phyloP scores from a whole-genome alignment of 2,888 invertebrate genomes.

The Siphlonurus alternatus region DNA sequence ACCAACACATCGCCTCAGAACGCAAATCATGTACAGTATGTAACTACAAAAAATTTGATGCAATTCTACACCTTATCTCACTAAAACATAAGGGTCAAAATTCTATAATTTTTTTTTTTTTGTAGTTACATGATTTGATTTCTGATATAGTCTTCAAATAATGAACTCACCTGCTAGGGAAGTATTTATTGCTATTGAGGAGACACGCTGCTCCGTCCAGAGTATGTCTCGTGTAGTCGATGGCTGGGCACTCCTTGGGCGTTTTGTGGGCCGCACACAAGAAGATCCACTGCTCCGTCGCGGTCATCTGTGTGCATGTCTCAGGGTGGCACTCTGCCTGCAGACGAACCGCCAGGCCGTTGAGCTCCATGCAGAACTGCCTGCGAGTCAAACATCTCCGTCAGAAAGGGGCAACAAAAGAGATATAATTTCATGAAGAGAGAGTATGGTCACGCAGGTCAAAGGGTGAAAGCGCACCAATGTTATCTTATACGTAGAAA shows the following conservation, averaged over 20 bases:
- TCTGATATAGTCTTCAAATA: too few relatives aligned
- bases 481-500: too few relatives aligned
- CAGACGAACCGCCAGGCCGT: slow-evolving; percentile 91
- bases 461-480: background rate
- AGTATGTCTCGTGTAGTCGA: slow-evolving; percentile 97
- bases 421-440: slow-evolving; percentile 1
- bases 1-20: too few relatives aligned
- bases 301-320: slow-evolving; percentile 98
- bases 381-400: slow-evolving; percentile 32
- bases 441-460: background rate
- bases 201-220: slow-evolving; percentile 97
- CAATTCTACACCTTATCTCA: too few relatives aligned
- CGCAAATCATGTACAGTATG: too few relatives aligned
- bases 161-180: slow-evolving; percentile 93
- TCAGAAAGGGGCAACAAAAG: too few relatives aligned
- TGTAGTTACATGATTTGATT: too few relatives aligned
- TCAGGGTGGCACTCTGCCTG: slow-evolving; percentile 95
- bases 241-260: slow-evolving; percentile 98
- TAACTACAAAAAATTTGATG: too few relatives aligned
- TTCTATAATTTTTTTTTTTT: too few relatives aligned
- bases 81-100: too few relatives aligned
- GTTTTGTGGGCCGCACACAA: slow-evolving; percentile 99
- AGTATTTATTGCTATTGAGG: slow-evolving; percentile 98
- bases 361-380: slow-evolving; percentile 98
- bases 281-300: slow-evolving; percentile 99